Evolutionary conservation across 2,888 invertebrate species (phyloP), one percentile per base, ranked within the genome.

Genomic region (Therioaphis trifolii): DNA sequence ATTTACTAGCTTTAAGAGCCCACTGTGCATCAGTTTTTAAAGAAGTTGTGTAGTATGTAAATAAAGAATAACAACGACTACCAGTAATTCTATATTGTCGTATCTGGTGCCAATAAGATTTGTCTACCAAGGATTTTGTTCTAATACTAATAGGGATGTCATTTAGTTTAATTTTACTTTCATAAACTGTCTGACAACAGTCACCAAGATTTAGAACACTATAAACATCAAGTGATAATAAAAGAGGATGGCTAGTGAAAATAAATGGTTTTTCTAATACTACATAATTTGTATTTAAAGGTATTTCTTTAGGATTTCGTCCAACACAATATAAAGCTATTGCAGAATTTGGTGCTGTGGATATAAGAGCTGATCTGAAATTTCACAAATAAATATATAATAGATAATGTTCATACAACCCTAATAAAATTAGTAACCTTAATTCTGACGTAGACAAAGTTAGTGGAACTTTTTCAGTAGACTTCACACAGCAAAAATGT

Each of bases 41-140:
- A 43, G 43, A 43, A 43, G 43, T 43, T 43, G 15, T 63, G 2
- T 63, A 11, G 29, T 5, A 35, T 40, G 68, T 68, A 43, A 43
- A 68, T 5, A 68, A 43, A 4, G 18, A 12, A 21, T 68, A 43
- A 43, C 68, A 68, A 15, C 21, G 68, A 43, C 43, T 68, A 1
- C 68, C 43, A 21, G 68, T 68, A 12, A 68, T 68, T 68, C 24
- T 43, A 15, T 43, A 68, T 68, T 68, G 68, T n/a, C 43, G 68
- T 43, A 4, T 68, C 43, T 43, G 43, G 43, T 43, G 43, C 68
- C 68, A 68, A 43, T 43, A 68, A 43, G 68, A 27, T 43, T 21
- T 68, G 5, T 68, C 68, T 43, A 3, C 43, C 14, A 43, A 15
- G 5, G 68, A 68, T 43, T 7, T 7, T 7, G 4, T 43, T 43